These are phyloP conservation scores for Calephelis nemesis DNA, from an alignment of 1,140 invertebrate species.

Conservation along the genomic window DNA sequence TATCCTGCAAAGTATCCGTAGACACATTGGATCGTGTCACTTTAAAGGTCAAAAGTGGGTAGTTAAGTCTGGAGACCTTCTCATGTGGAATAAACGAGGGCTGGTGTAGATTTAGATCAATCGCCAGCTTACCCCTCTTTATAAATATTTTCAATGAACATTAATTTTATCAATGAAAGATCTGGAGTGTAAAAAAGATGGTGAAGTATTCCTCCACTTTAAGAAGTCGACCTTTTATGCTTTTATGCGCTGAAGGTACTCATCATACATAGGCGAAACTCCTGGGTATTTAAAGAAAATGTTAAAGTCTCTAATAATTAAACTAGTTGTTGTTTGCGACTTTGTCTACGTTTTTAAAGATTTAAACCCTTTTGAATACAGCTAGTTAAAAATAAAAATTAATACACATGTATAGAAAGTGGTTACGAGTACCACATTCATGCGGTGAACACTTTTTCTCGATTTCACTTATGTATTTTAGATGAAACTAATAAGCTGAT, in stretches of 20 bases:
- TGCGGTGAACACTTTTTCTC: too few species aligned
- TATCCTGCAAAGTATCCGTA: not conserved
- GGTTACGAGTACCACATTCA: too few species aligned
- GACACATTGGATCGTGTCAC: not conserved
- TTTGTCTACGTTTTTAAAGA: too few species aligned
- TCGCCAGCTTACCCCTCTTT: constrained; percentile 5
- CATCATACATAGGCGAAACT: not conserved
- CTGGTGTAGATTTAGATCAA: constrained; percentile 12
- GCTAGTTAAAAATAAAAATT: too few species aligned
- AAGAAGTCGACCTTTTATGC: constrained; percentile 1
- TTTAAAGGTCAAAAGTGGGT: constrained; percentile 8
- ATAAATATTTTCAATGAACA: constrained; percentile 14
- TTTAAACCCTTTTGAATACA: too few species aligned
- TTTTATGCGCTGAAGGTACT: not conserved
- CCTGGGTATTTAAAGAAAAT: not conserved
- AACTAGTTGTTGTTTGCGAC: not conserved
- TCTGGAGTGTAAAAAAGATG: constrained; percentile 8
- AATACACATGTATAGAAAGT: too few species aligned
- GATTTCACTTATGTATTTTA: too few species aligned
- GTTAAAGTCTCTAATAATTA: not conserved
- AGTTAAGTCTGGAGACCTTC: not conserved
- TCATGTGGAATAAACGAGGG: constrained; percentile 5
- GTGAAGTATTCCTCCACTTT: not conserved
- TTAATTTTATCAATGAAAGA: constrained; percentile 17
- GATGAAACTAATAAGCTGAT: too few species aligned